Evolutionary conservation across 2,797 vertebrate genomes (phyloP).

Genomic region (Antennarius maculatus): DNA sequence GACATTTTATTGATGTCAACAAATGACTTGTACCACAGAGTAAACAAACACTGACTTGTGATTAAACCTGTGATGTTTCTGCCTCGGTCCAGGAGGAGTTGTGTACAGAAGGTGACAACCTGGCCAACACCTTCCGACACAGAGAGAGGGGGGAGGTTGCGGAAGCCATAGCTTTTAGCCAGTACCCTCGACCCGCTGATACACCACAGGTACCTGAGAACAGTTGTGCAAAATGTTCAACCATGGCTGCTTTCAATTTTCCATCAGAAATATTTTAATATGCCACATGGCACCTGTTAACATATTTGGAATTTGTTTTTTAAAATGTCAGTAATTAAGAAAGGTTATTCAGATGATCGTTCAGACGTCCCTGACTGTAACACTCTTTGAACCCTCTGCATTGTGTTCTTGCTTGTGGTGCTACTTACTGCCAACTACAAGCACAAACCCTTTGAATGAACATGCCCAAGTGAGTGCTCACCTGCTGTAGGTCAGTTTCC

Average conservation of each 20-base stretch:
- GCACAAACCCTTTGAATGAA: slow-evolving; percentile 1
- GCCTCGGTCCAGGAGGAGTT: slow-evolving; percentile 63
- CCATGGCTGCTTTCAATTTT: not conserved
- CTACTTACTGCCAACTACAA: slow-evolving; percentile 2
- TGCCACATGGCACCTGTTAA: no score
- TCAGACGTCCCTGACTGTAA: not conserved
- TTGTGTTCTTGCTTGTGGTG: not conserved
- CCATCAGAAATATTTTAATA: not conserved
- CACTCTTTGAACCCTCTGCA: slow-evolving; percentile 11
- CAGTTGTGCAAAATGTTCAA: slow-evolving; percentile 9
- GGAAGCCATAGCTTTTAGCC: slow-evolving; percentile 85
- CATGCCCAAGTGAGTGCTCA: slow-evolving; percentile 26
- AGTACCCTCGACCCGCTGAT: slow-evolving; percentile 92
- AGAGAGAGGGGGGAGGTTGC: slow-evolving; percentile 17
- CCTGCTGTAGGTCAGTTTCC: slow-evolving; percentile 46
- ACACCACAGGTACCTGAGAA: slow-evolving; percentile 69
- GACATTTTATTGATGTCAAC: not conserved
- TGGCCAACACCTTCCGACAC: slow-evolving; percentile 67
- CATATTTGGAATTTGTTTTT: not conserved
- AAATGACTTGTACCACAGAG: slow-evolving; percentile 9
- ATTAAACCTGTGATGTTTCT: not conserved
- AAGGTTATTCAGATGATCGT: not conserved
- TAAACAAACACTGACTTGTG: not conserved
- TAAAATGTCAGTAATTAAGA: not conserved
- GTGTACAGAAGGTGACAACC: slow-evolving; percentile 88